Evolutionary conservation across 2,797 vertebrate genomes (phyloP), one percentile per base, ranked within the genome.

Genomic region (Selene dorsalis): DNA sequence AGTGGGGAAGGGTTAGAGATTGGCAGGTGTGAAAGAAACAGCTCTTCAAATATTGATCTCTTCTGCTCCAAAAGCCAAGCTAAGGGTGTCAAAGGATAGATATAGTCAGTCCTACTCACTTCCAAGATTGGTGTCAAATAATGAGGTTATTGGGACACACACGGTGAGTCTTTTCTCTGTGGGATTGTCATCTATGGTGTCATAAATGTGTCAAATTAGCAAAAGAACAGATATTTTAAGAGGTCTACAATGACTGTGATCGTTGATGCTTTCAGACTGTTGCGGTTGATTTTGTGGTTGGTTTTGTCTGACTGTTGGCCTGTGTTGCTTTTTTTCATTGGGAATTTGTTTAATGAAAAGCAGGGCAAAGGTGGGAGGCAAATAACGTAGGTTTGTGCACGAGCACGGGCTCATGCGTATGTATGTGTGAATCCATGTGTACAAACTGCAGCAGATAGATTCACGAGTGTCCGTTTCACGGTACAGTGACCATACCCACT

Each of bases 291-390:
- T 12, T 13, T 47, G 41, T 58, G 43, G 45, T 73, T 58, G 76
- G 77, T 75, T 86, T 85, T 69, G 59, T 67, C 60, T 30, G 89
- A 88, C 82, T 93, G 73, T 55, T 81, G 86, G 67, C 82, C 43
- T 28, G 6, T 69, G 86, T 72, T 68, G 80, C n/a, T 41, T 41
- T 12, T 12, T 86, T 50, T 69, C 73, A 52, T 43, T 72, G 55
- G 48, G 55, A 83, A 91, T 93, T 94, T 94, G 92, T 87, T 88
- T 93, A 88, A 93, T 91, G 87, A 75, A 92, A 94, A 91, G 89
- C 59, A 87, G 84, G 63, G 18, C 58, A 70, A 75, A 82, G 14
- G 28, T 80, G 24, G 53, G 32, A 87, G 75, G 64, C 87, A 89
- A 88, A 90, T 85, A 20, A 60, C 56, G 76, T 4, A 45, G 17